Evolutionary conservation across 2,113 vertebrate species (phyloP).

Genomic region (Macquaria ambigua): DNA sequence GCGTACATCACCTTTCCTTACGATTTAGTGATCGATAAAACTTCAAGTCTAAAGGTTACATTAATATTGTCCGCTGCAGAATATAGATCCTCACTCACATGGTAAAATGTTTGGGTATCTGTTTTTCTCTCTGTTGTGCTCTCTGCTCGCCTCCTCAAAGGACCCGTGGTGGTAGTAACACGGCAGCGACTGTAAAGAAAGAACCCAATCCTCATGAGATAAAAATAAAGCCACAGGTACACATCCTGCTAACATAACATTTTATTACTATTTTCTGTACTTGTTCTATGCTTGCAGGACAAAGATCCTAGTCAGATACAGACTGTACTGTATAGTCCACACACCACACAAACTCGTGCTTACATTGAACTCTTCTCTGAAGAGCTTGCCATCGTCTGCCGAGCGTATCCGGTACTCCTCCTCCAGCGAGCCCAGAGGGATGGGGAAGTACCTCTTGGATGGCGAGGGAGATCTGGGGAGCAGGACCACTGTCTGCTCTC

Average conservation of each 20-base stretch:
- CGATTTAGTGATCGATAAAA: slow-evolving; percentile 60
- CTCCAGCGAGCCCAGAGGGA: slow-evolving; percentile 90
- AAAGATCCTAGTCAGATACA: slow-evolving; percentile 33
- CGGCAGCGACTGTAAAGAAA: slow-evolving; percentile 88
- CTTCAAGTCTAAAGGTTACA: slow-evolving; percentile 28
- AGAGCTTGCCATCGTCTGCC: slow-evolving; percentile 92
- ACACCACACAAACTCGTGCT: slow-evolving; percentile 69
- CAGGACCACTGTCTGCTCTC: slow-evolving; percentile 94
- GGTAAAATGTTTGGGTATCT: slow-evolving; percentile 98
- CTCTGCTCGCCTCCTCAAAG: slow-evolving; percentile 92
- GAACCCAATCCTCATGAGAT: slow-evolving; percentile 68
- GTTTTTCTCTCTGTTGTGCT: slow-evolving; percentile 96
- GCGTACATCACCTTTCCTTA: slow-evolving; percentile 33
- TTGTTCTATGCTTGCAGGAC: slow-evolving; percentile 48
- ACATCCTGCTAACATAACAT: slow-evolving; percentile 61
- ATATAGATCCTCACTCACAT: slow-evolving; percentile 86
- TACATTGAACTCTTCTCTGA: slow-evolving; percentile 95
- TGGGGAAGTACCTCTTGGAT: slow-evolving; percentile 92
- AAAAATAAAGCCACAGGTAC: slow-evolving; percentile 61
- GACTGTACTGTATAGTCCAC: not conserved
- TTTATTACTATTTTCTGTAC: slow-evolving; percentile 56
- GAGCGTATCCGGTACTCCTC: slow-evolving; percentile 91
- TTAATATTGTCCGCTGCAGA: slow-evolving; percentile 54
- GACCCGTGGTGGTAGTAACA: slow-evolving; percentile 90
- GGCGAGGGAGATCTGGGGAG: slow-evolving; percentile 92